A percentile compares a stretch with the other conserved stretches of the same genome.
phyloP scores from a whole-genome alignment of 2,797 vertebrate species.

The Ataeniobius toweri region DNA sequence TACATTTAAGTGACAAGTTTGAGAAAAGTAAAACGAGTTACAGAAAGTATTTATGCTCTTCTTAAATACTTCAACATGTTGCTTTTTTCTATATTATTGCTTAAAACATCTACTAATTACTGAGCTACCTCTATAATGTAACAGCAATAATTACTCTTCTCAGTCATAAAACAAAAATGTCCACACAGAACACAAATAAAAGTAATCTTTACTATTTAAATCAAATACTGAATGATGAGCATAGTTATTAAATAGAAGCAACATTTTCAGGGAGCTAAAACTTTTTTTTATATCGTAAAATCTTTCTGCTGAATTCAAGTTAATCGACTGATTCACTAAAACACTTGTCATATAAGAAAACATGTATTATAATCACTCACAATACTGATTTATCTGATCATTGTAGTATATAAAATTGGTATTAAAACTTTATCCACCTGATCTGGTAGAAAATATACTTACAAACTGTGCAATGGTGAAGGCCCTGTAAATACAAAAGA shows the following conservation, averaged over 20 bases:
- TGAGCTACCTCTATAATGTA: too few relatives aligned
- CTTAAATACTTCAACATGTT: too few relatives aligned
- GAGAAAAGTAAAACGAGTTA: background rate
- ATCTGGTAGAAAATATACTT: conserved; percentile 36
- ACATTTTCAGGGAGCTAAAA: background rate
- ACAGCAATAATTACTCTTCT: too few relatives aligned
- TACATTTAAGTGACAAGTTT: background rate
- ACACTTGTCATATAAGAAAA: background rate
- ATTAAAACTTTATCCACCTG: background rate
- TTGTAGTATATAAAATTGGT: background rate
- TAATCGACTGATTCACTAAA: background rate
- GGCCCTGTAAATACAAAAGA: conserved; percentile 45
- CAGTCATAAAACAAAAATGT: too few relatives aligned
- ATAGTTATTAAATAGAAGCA: too few relatives aligned
- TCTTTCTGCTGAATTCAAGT: background rate
- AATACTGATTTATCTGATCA: background rate
- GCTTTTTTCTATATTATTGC: too few relatives aligned
- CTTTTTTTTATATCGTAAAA: too few relatives aligned
- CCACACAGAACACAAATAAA: too few relatives aligned
- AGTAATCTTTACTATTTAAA: too few relatives aligned
- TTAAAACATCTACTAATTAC: too few relatives aligned
- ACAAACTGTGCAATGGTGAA: conserved; percentile 59
- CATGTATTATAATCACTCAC: background rate
- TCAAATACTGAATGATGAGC: too few relatives aligned
- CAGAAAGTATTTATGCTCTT: too few relatives aligned